These are phyloP conservation scores for Artemia sinica DNA, from an alignment of 2,888 invertebrate species.

Conservation along the genomic window DNA sequence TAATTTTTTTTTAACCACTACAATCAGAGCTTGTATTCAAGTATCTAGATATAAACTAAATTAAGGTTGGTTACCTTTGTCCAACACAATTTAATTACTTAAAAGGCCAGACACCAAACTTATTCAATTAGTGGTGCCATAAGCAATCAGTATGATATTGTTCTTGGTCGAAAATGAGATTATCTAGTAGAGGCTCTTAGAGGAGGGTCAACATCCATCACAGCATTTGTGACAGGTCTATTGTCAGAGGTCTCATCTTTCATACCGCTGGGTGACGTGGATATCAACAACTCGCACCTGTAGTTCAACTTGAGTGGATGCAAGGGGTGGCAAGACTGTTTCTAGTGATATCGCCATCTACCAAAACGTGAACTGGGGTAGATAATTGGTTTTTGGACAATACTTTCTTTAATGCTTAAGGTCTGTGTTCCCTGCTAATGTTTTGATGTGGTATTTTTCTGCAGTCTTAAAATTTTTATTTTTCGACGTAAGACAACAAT, in stretches of 20 bases:
- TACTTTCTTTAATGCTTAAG: no score
- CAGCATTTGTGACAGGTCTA: conserved; percentile 6
- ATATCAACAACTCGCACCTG: conserved; percentile 14
- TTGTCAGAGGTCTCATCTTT: conserved; percentile 13
- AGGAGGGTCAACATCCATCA: conserved; percentile 13
- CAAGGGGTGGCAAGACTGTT: not conserved
- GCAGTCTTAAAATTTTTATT: no score
- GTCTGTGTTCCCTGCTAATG: no score
- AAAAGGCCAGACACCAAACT: conserved; percentile 4
- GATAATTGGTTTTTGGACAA: no score
- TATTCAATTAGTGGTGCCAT: conserved; percentile 5
- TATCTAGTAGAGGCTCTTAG: conserved; percentile 10
- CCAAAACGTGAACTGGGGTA: no score
- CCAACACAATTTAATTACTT: conserved; percentile 6
- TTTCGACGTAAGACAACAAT: no score
- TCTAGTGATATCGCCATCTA: no score
- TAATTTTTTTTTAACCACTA: no score
- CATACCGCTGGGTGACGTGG: conserved; percentile 1
- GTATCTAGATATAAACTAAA: no score
- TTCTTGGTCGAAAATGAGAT: conserved; percentile 12
- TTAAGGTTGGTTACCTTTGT: not conserved
- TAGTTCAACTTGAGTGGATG: not conserved
- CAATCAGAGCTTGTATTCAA: no score
- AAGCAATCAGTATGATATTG: conserved; percentile 13
- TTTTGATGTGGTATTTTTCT: no score